These are phyloP conservation scores for Semaprochilodus insignis DNA, from an alignment of 2,797 vertebrate species.

Conservation along the genomic window DNA sequence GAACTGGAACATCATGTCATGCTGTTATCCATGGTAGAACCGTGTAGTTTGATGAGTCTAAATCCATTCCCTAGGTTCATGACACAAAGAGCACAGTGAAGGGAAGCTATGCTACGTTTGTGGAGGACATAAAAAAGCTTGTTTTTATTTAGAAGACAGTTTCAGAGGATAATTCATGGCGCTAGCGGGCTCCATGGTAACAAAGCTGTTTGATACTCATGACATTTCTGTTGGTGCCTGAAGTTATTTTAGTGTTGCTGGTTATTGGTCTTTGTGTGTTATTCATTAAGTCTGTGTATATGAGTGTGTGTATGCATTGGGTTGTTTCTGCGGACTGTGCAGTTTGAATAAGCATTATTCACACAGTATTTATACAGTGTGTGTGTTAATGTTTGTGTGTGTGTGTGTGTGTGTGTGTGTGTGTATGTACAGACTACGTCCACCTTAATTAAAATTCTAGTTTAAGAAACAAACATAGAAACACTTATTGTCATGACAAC, in stretches of 20 bases:
- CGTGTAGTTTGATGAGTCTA: neutral
- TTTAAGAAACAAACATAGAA: slow-evolving; percentile 7
- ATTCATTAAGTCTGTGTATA: neutral
- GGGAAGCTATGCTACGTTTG: neutral
- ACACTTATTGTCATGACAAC: slow-evolving; percentile 48
- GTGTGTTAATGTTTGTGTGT: neutral
- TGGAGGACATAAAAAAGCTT: slow-evolving; percentile 6
- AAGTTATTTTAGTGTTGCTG: slow-evolving; percentile 26
- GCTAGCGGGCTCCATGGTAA: slow-evolving; percentile 34
- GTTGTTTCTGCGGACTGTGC: neutral
- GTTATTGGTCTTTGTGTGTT: neutral
- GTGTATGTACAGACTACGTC: slow-evolving; percentile 15
- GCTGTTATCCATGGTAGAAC: neutral
- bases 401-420: slow-evolving; percentile 6
- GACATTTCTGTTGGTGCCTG: slow-evolving; percentile 2
- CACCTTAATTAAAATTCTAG: slow-evolving; percentile 38
- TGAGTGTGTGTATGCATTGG: slow-evolving; percentile 8
- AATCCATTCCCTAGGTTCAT: neutral
- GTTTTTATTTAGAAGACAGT: slow-evolving; percentile 11
- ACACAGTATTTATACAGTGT: neutral
- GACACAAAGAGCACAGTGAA: neutral
- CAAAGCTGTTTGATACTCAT: slow-evolving; percentile 19
- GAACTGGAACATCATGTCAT: neutral
- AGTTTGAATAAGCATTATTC: neutral
- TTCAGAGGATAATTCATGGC: slow-evolving; percentile 7